Base-by-base conservation (phyloP, 1,140 invertebrate genomes). In the Aethina tumida region DNA sequence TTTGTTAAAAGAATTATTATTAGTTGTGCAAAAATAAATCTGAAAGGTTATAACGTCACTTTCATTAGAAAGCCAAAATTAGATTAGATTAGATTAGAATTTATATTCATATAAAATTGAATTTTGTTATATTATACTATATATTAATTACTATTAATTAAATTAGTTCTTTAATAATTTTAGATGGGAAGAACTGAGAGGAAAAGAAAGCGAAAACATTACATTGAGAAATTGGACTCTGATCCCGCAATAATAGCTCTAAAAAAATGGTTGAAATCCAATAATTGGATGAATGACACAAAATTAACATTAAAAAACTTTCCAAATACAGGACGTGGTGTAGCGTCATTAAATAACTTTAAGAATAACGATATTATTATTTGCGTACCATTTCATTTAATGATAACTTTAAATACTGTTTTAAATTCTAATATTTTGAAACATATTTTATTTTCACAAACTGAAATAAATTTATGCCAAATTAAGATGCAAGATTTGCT, bases 261-360 rank as follows among this genome's bases (percentile, higher is more conserved):
- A 24, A 37, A 34, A 30, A 53, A 55, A 41, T 55, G 49, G 51
- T 41, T 62, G 45, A 38, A 41, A 18, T 2, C 9, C 22, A 47
- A 48, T 15, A 38, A 42, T 14, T 62, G 55, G 49, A 40, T 41
- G 30, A 54, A 62, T 42, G 21, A 49, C 18, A 45, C 47, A 4
- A 29, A 49, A 14, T 38, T 61, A 24, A 36, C 42, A 39, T 35
- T 59, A 13, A 47, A 41, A 18, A 19, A 54, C 34, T 72, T 70
- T 59, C 30, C 55, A 47, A 43, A 49, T n/a, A 74, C 71, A 35
- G 74, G 73, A 9, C 53, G 75, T 53, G 75, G 75, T 15, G 54
- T 78, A 12, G 67, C 64, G 58, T 64, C 72, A 16, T 54, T 57
- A 28, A 58, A 55, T 32, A 16, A 43, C 13, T 50, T 77, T 12